Base-by-base conservation (phyloP, 2,113 vertebrate genomes). In the Percina caprodes region DNA sequence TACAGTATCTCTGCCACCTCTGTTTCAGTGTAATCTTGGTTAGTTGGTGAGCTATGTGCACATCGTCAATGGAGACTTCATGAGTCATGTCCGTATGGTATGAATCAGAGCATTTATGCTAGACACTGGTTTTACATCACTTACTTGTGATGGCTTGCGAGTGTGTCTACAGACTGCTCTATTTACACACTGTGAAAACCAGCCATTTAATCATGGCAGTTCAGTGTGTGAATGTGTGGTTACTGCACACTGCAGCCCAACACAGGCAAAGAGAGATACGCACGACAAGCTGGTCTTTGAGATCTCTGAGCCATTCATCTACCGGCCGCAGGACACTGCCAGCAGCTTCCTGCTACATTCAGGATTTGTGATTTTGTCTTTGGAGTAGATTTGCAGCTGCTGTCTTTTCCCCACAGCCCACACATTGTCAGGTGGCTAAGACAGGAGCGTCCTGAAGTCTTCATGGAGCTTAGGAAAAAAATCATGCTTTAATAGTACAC, bases 161-260 rank as follows among this genome's bases (percentile, higher is more conserved):
- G 65, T 84, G 70, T 79, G 80, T 71, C 76, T 77, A 51, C 71
- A 74, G 54, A 60, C 78, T 15, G 1, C 84, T 56, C 26, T 88
- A 55, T 91, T 89, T 87, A 75, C 85, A 82, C 71, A 66, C 85
- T 75, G 82, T 63, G 56, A 88, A 87, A 91, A 85, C 39, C 59
- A 66, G 56, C 68, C 71, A 42, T 82, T 91, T 72, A 77, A 76
- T 80, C 33, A 80, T 77, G 85, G 81, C 74, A 76, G 46, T 18
- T 63, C 13, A 19, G 58, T 51, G 71, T 65, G 74, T 83, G 55
- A 51, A 24, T 72, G 54, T 74, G 76, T 69, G 42, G 77, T 89
- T 77, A 83, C 51, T 70, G 79, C 48, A 80, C 51, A 23, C 77
- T 82, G 62, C 69, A 58, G 65, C 48, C 46, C 70, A 86, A 68